phyloP scores from a whole-genome alignment of 1,140 invertebrate genomes.

The Sycobia sp. region DNA sequence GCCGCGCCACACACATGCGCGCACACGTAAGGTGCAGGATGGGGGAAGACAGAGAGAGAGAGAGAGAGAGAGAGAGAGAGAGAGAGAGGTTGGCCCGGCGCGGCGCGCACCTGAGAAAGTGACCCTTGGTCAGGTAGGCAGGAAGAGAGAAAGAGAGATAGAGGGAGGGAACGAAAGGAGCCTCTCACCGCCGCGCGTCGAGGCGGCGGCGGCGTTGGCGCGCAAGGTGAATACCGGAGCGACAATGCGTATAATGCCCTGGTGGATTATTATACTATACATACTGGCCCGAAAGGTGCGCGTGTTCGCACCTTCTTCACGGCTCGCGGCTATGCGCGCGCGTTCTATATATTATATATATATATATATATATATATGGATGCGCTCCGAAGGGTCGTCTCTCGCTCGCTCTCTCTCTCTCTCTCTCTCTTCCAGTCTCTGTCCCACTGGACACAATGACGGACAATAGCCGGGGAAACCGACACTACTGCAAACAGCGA shows the following conservation, averaged over 20 bases:
- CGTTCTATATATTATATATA: too few species aligned
- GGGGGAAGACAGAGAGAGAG: too few species aligned
- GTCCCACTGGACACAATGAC: too few species aligned
- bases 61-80: background rate
- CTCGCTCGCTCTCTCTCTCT: too few species aligned
- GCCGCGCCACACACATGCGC: too few species aligned
- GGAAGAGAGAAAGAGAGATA: background rate
- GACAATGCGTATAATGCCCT: constrained; percentile 58
- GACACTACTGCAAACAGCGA: constrained; percentile 61
- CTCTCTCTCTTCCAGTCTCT: too few species aligned
- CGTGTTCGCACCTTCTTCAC: constrained; percentile 61
- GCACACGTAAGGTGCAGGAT: too few species aligned
- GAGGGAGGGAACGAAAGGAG: background rate
- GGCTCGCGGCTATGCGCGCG: too few species aligned
- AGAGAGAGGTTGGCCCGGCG: background rate
- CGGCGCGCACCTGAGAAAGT: constrained; percentile 45
- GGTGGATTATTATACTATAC: constrained; percentile 61
- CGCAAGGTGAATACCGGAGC: constrained; percentile 54
- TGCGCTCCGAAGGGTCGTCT: constrained; percentile 49
- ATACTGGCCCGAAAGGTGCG: constrained; percentile 31
- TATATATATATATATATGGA: too few species aligned
- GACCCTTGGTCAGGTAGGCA: constrained; percentile 59
- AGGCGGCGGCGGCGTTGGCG: constrained; percentile 17
- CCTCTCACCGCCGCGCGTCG: too few species aligned
- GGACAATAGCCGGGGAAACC: constrained; percentile 60